Evolutionary conservation across 2,797 vertebrate genomes (phyloP).

Genomic region (Leptodactylus fallax): DNA sequence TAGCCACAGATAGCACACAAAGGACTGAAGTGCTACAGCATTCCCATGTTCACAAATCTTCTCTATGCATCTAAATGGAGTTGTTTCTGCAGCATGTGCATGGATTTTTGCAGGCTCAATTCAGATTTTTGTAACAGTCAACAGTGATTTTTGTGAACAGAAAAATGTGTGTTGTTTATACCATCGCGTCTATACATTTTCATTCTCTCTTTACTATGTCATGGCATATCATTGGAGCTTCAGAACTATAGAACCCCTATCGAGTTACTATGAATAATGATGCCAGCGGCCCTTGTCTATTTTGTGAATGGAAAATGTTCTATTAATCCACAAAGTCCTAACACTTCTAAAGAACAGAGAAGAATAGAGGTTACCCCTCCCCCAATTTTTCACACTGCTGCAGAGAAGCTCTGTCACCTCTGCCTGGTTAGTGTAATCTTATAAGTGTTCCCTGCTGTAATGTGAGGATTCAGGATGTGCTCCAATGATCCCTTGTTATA

Average conservation of each 20-base stretch:
- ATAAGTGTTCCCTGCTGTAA: slow-evolving; percentile 25
- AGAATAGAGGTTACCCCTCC: not conserved
- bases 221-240: not conserved
- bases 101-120: no score
- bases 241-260: not conserved
- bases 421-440: slow-evolving; percentile 43
- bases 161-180: no score
- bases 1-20: not conserved
- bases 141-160: no score
- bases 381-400: slow-evolving; percentile 26
- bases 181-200: not conserved
- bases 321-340: slow-evolving; percentile 28
- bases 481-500: not conserved
- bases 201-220: not conserved
- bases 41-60: no score
- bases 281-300: not conserved
- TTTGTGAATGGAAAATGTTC: slow-evolving; percentile 20
- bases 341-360: slow-evolving; percentile 26
- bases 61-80: no score
- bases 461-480: slow-evolving; percentile 38
- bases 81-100: no score
- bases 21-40: no score
- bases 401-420: slow-evolving; percentile 21
- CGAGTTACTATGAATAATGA: not conserved
- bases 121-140: no score